Evolutionary conservation across 2,113 vertebrate genomes (phyloP), one percentile per base, ranked within the genome.

Genomic region (Brachypteracias leptosomus): DNA sequence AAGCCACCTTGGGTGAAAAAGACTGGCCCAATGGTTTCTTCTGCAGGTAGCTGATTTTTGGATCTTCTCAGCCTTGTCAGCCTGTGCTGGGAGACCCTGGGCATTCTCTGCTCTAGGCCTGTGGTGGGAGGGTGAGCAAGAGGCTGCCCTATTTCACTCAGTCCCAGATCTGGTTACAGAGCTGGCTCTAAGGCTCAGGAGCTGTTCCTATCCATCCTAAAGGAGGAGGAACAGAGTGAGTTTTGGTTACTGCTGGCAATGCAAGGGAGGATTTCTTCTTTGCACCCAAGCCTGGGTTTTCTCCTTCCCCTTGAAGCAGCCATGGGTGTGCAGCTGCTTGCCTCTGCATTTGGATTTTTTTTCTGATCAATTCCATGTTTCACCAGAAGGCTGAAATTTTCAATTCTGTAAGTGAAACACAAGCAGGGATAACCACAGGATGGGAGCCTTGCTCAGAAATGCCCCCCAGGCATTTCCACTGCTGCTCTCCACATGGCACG

Each of bases 391-490:
- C 55, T 70, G 65, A 73, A 24, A 18, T 73, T 59, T 88, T 46
- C 29, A 40, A 16, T 1, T 3, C 49, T 13, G 16, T 7, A 16
- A 54, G 13, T 16, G 49, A 68, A 88, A 77, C 11, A 2, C 11
- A 16, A 72, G 31, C 14, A 70, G n/a, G 11, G 22, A 10, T 19
- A 49, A 49, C 17, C 3, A 5, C 14, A 59, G 78, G 28, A 33
- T 6, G 4, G 7, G 35, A 77, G 18, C n/a, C 17, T 63, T 25
- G 22, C 62, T n/a, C 59, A 51, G 38, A 59, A 68, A 17, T 24
- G 5, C 6, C 2, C 21, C 21, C 1, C 22, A 0, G 20, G 9
- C 1, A 2, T 47, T 68, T n/a, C 31, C 20, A 8, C 52, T 42
- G 58, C 57, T 75, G 40, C 42, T 79, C 1, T 76, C n/a, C 13